Percentiles rank a stretch among this genome's conserved stretches.
These are phyloP conservation scores for Passer montanus DNA, from an alignment of 2,113 vertebrate genomes.

Conservation along the genomic window DNA sequence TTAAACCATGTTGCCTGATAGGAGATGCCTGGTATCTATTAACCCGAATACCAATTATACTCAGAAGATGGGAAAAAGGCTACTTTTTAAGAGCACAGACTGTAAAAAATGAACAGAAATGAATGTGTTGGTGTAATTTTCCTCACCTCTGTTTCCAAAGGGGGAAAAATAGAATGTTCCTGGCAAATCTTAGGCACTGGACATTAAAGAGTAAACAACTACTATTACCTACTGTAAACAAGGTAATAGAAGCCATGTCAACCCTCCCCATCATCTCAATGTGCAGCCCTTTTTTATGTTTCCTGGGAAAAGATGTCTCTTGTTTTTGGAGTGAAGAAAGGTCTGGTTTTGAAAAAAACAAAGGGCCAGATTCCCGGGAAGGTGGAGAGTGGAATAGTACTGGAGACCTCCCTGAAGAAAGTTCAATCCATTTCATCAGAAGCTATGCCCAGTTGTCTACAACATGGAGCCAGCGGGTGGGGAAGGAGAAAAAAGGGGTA, in stretches of 20 bases:
- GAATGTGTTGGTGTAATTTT: neutral
- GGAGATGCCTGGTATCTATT: conserved; percentile 23
- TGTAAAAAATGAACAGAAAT: neutral
- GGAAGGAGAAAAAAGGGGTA: neutral
- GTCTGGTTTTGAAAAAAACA: neutral
- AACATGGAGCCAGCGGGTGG: neutral
- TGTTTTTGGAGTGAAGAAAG: neutral
- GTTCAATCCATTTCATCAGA: neutral
- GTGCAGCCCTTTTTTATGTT: neutral
- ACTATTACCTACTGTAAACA: neutral
- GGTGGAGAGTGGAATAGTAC: neutral
- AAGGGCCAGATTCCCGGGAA: neutral
- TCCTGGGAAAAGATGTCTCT: neutral
- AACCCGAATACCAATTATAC: neutral
- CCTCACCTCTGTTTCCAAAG: neutral
- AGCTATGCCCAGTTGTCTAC: accelerated
- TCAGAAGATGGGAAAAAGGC: neutral
- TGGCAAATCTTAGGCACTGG: neutral
- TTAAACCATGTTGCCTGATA: conserved; percentile 58
- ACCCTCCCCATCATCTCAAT: neutral
- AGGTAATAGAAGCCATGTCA: neutral
- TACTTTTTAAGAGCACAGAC: neutral
- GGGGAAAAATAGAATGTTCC: neutral
- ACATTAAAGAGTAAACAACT: neutral
- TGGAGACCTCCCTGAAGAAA: neutral